Evolutionary conservation across 2,888 invertebrate species (phyloP).

Genomic region (Torymus texanus): DNA sequence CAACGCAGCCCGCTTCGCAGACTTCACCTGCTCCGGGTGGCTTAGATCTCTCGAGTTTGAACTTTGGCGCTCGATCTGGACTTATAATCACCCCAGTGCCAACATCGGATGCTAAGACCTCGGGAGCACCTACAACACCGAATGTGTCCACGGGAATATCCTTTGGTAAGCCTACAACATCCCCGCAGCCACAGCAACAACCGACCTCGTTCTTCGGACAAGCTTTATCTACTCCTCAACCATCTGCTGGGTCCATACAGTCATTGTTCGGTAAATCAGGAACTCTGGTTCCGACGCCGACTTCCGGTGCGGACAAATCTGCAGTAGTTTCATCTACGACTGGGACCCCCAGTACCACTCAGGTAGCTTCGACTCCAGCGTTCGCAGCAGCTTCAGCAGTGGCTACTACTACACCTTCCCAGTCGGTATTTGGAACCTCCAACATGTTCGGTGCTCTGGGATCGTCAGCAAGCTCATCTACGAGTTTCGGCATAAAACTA

Average conservation of each 20-base stretch:
- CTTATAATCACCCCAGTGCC: conserved; percentile 22
- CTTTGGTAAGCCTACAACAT: conserved; percentile 22
- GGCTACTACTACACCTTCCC: conserved; percentile 6
- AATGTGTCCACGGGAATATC: neutral
- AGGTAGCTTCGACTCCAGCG: too few species aligned
- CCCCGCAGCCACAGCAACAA: conserved; percentile 11
- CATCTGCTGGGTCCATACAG: neutral
- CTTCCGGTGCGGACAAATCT: too few species aligned
- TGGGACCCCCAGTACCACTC: too few species aligned
- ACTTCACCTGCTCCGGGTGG: neutral
- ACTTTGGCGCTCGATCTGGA: conserved; percentile 25
- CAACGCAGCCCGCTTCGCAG: neutral
- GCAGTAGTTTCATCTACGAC: too few species aligned
- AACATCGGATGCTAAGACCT: neutral
- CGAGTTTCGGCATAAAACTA: too few species aligned
- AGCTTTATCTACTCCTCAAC: neutral
- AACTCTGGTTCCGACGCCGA: neutral
- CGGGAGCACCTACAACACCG: neutral
- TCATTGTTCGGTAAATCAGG: conserved; percentile 39
- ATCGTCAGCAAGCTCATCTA: too few species aligned
- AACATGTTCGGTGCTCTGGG: too few species aligned
- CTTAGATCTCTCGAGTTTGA: conserved; percentile 34
- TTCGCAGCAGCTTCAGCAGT: neutral
- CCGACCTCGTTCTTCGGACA: conserved; percentile 8
- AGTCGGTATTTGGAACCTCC: too few species aligned